Evolutionary conservation across 2,797 vertebrate species (phyloP).

Genomic region (Myotis planiceps): DNA sequence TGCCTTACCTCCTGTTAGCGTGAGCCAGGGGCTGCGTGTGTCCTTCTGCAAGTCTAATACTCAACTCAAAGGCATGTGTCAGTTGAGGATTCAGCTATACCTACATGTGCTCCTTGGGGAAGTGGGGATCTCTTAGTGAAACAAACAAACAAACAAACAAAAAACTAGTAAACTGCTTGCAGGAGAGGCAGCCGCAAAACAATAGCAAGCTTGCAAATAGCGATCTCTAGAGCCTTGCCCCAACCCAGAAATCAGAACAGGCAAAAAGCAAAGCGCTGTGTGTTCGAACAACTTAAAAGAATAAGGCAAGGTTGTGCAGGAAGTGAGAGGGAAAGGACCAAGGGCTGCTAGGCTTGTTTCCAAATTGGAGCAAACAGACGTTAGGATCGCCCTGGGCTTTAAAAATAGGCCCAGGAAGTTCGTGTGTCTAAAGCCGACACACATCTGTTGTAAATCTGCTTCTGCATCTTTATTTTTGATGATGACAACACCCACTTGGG

Average conservation of each 20-base stretch:
- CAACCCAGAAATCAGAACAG: background rate
- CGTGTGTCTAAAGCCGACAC: background rate
- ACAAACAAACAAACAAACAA: background rate
- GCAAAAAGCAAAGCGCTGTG: background rate
- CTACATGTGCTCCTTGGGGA: background rate
- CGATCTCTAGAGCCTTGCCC: background rate
- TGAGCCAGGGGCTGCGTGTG: background rate
- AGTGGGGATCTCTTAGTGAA: rapidly evolving
- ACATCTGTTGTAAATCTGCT: conserved; percentile 26
- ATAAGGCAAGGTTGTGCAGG: background rate
- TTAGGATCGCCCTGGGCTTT: background rate
- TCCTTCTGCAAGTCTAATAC: background rate
- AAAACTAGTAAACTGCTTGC: background rate
- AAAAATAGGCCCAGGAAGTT: conserved; percentile 34
- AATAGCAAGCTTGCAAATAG: background rate
- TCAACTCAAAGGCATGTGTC: background rate
- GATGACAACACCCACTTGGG: background rate
- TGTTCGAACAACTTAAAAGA: background rate
- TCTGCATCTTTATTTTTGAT: conserved; percentile 22
- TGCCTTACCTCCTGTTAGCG: background rate
- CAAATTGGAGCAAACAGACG: background rate
- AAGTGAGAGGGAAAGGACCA: background rate
- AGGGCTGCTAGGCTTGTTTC: background rate
- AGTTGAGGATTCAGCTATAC: background rate
- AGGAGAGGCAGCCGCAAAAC: background rate